Evolutionary conservation across 2,888 invertebrate genomes (phyloP).

Genomic region (Platerodrilus igneus): DNA sequence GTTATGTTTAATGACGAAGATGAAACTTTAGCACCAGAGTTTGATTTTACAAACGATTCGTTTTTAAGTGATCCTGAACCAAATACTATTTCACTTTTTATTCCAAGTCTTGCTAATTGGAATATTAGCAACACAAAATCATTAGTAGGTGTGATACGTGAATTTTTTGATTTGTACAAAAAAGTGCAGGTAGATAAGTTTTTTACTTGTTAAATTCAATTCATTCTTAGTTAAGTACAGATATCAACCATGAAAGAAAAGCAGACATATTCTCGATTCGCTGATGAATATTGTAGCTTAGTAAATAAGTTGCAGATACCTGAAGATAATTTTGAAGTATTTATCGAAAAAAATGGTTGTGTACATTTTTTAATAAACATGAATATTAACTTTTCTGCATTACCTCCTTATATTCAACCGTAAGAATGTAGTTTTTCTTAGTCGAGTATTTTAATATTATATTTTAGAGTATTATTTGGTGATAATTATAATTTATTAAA

Average conservation of each 20-base stretch:
- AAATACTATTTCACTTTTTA: constrained; percentile 49
- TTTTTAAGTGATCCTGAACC: constrained; percentile 59
- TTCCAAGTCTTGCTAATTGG: constrained; percentile 63
- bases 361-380: constrained; percentile 63
- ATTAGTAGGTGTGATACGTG: constrained; percentile 57
- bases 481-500: constrained; percentile 21
- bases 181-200: constrained; percentile 54
- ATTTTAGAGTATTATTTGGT: constrained; percentile 4
- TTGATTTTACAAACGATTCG: constrained; percentile 65
- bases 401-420: constrained; percentile 52
- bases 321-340: constrained; percentile 62
- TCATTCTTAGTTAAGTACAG: not conserved
- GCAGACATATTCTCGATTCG: constrained; percentile 52
- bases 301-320: constrained; percentile 52
- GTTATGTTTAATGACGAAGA: constrained; percentile 59
- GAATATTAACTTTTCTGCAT: constrained; percentile 57
- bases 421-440: constrained; percentile 25
- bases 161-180: constrained; percentile 60
- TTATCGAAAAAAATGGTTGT: constrained; percentile 53
- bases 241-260: too few relatives aligned
- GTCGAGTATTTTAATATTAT: constrained; percentile 3
- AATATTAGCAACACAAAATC: constrained; percentile 56
- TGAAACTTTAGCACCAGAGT: constrained; percentile 62
- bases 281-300: constrained; percentile 60
- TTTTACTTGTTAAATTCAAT: not conserved